phyloP scores from a whole-genome alignment of 2,113 vertebrate species.

The Centropus bengalensis region DNA sequence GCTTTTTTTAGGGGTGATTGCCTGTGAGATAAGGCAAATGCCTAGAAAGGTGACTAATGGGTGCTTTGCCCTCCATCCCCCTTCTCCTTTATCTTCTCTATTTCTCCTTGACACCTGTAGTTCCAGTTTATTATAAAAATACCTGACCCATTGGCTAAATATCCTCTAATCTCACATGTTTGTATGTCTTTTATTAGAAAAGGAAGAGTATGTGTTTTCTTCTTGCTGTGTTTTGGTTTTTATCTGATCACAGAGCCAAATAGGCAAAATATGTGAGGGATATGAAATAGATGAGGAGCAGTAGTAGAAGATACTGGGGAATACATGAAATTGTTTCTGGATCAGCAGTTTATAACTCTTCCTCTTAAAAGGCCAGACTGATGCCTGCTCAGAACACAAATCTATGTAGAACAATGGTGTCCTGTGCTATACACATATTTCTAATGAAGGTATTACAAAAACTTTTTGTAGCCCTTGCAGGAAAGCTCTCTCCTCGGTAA shows the following conservation, averaged over 20 bases:
- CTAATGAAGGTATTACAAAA: background rate
- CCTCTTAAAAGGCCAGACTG: background rate
- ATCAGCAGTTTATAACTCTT: background rate
- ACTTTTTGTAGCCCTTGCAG: background rate
- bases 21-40: background rate
- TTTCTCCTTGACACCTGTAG: background rate
- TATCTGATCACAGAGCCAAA: background rate
- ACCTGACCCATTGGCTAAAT: background rate
- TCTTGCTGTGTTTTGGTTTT: too few species aligned
- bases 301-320: background rate
- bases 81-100: background rate
- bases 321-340: background rate
- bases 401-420: background rate
- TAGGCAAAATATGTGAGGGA: background rate
- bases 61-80: background rate
- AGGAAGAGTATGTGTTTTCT: background rate
- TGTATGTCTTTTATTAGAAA: background rate
- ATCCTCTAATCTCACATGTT: fast-evolving
- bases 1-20: background rate
- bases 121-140: background rate
- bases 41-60: background rate
- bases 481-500: background rate
- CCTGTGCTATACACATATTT: fast-evolving
- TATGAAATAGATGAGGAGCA: background rate
- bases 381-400: background rate